Evolutionary conservation across 2,113 vertebrate genomes (phyloP).

Genomic region (Morone chrysops): DNA sequence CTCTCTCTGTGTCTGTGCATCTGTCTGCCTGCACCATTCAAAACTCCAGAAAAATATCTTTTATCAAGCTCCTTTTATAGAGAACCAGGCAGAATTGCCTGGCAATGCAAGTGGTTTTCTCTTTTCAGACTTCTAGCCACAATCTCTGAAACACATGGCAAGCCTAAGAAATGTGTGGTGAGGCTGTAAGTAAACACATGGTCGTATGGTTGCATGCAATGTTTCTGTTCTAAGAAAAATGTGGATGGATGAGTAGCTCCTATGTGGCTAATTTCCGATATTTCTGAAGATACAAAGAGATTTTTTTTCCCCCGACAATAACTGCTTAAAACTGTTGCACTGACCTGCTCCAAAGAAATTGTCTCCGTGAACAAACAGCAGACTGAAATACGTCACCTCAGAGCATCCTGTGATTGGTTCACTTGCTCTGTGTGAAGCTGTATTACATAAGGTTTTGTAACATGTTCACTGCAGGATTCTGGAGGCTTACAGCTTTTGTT

Average conservation of each 20-base stretch:
- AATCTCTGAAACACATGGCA: conserved; percentile 1
- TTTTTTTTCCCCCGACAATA: background rate
- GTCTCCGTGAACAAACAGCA: conserved; percentile 29
- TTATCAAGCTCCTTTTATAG: conserved; percentile 6
- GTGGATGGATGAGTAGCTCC: background rate
- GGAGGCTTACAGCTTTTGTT: conserved; percentile 33
- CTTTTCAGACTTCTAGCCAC: background rate
- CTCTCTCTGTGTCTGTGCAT: conserved; percentile 36
- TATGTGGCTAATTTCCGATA: background rate
- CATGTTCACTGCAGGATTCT: conserved; percentile 38
- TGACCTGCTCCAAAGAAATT: conserved; percentile 8
- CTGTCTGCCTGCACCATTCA: conserved; percentile 33
- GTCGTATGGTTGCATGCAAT: background rate
- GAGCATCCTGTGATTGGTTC: conserved; percentile 33
- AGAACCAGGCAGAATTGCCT: background rate
- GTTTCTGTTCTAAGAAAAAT: background rate
- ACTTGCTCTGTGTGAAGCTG: conserved; percentile 20
- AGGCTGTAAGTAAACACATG: background rate
- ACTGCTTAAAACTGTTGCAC: conserved; percentile 12
- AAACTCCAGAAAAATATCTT: conserved; percentile 13
- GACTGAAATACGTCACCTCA: conserved; percentile 20
- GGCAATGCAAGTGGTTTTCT: background rate
- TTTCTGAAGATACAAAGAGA: background rate
- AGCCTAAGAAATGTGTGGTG: background rate
- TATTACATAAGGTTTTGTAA: conserved; percentile 50